Percentiles rank a stretch among this genome's conserved stretches.
phyloP scores from a whole-genome alignment of 2,113 vertebrate genomes.

The Diphyllodes magnificus region DNA sequence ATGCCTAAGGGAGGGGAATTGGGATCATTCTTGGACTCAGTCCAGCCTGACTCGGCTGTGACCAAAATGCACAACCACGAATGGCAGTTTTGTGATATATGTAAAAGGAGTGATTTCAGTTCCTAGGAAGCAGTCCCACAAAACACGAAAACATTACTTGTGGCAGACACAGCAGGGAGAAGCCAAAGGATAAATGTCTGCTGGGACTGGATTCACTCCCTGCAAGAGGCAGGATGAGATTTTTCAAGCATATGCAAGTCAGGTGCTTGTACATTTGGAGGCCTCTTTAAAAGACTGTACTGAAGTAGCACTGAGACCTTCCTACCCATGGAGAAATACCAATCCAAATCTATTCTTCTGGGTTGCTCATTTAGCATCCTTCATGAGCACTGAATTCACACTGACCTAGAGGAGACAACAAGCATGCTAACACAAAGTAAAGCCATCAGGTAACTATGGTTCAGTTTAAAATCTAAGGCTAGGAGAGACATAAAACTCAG shows the following conservation, averaged over 20 bases:
- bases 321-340: background rate
- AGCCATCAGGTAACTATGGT: background rate
- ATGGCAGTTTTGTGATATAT: background rate
- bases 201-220: background rate
- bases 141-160: background rate
- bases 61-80: rapidly evolving
- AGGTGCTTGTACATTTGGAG: background rate
- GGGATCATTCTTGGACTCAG: background rate
- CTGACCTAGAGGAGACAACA: background rate
- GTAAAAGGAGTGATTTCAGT: background rate
- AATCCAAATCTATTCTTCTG: background rate
- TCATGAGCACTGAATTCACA: background rate
- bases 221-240: background rate
- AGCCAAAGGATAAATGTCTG: background rate
- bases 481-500: background rate
- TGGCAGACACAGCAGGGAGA: background rate
- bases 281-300: background rate
- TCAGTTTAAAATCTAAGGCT: background rate
- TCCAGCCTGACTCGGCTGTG: background rate
- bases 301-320: background rate
- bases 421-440: background rate
- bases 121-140: background rate
- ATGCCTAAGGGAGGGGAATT: background rate
- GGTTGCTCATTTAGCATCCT: background rate
- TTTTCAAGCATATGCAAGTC: background rate